A percentile compares a stretch with the other conserved stretches of the same genome.
These are phyloP conservation scores for Drosophila orosa DNA, from an alignment of 1,140 invertebrate species.

Conservation along the genomic window DNA sequence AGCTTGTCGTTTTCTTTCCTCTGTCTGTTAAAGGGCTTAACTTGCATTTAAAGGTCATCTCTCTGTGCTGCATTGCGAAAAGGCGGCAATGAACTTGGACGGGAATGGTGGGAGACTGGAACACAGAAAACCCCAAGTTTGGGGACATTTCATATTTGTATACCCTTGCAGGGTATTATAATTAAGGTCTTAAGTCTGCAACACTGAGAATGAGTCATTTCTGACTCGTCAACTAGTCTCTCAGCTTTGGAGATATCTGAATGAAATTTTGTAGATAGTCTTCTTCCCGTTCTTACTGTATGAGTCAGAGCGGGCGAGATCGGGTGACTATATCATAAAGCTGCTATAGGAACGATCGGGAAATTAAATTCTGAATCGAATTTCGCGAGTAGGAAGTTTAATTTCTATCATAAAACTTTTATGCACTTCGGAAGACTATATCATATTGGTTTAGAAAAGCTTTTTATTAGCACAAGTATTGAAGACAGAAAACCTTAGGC, in stretches of 20 bases:
- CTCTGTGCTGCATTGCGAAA: conserved; percentile 40
- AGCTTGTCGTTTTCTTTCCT: conserved; percentile 1
- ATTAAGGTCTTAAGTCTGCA: neutral
- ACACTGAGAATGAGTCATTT: neutral
- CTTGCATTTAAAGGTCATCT: conserved; percentile 79
- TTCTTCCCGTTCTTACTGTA: neutral
- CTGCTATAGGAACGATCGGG: too few species aligned
- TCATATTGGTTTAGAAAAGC: too few species aligned
- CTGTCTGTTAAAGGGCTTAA: conserved; percentile 42
- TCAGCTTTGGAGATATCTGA: neutral
- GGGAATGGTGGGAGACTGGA: neutral
- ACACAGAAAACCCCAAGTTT: neutral
- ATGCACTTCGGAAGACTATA: too few species aligned
- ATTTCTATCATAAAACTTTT: too few species aligned
- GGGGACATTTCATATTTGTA: neutral
- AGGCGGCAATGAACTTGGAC: conserved; percentile 68
- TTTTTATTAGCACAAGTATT: too few species aligned
- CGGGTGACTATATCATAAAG: neutral
- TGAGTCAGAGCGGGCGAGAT: neutral
- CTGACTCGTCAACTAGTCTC: neutral
- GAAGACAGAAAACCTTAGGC: neutral
- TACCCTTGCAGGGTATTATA: neutral
- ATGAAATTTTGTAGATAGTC: neutral
- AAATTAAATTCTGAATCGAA: too few species aligned
- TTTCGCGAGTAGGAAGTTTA: too few species aligned